Percentiles rank a stretch among this genome's conserved stretches.
Evolutionary conservation across 2,888 invertebrate genomes (phyloP).

Genomic region (Saturnia pavonia): DNA sequence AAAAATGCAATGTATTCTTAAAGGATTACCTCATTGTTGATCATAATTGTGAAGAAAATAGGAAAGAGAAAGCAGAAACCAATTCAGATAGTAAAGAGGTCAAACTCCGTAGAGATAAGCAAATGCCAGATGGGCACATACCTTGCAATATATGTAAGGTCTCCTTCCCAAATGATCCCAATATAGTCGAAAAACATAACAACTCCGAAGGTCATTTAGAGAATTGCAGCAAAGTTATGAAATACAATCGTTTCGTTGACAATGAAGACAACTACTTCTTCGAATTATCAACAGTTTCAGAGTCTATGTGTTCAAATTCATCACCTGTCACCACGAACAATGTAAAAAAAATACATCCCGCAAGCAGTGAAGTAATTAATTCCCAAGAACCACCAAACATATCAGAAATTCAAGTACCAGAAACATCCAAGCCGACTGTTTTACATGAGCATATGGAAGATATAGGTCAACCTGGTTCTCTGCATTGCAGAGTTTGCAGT

Average conservation of each 20-base stretch:
- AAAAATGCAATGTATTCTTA: conserved; percentile 20
- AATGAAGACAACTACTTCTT: neutral
- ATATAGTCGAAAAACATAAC: neutral
- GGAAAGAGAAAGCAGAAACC: neutral
- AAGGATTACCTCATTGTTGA: neutral
- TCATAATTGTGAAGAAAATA: neutral
- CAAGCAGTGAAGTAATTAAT: neutral
- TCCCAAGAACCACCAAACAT: neutral
- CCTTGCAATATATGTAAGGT: neutral
- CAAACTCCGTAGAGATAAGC: neutral
- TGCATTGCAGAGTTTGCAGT: conserved; percentile 2
- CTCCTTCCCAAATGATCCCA: neutral
- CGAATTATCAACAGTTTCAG: neutral
- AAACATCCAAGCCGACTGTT: neutral
- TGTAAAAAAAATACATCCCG: neutral
- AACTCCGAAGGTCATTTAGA: neutral
- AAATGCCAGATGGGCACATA: neutral
- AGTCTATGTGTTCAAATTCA: neutral
- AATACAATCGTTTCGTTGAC: neutral
- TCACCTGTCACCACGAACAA: neutral
- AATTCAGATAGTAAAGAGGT: neutral
- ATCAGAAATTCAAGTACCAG: neutral
- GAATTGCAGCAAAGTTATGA: neutral
- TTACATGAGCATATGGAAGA: conserved; percentile 1
- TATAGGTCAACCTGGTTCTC: neutral